Evolutionary conservation across 2,888 invertebrate species (phyloP), one percentile per base, ranked within the genome.

Genomic region (Andricus quercusramuli): DNA sequence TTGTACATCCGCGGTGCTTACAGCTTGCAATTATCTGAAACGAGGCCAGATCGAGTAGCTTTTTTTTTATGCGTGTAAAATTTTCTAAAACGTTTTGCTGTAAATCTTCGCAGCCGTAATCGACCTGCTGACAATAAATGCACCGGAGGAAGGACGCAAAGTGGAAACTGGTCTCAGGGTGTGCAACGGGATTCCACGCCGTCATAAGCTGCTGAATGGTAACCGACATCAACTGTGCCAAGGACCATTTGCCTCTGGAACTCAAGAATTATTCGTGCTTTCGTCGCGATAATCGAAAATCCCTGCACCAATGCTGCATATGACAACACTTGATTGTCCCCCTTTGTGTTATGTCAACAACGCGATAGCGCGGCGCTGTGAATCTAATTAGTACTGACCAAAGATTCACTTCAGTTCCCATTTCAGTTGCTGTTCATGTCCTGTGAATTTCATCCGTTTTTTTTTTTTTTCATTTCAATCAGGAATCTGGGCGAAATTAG

Each of bases 161-260:
- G 41, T 41, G 67, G n/a, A 41, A 67, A 67, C 67, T 67, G 67
- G 67, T 67, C n/a, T 67, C n/a, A 37, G 67, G 67, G 67, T 67
- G 67, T 67, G 37, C n/a, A 67, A 67, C 67, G 67, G 67, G 67
- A 67, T 67, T 67, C 51, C 51, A 51, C 51, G 17, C 47, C 51
- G 51, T 20, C 29, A 20, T 51, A 51, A 29, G 15, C 62, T 25
- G 25, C 62, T 25, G 25, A 25, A 62, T 62, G 62, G 62, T 62
- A 62, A 62, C 62, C 15, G 15, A 62, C 15, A 70, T 70, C 51
- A 51, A 70, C n/a, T 51, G 56, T 70, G 70, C 51, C 47, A 70
- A 56, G 70, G 70, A 32, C 29, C 29, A 70, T 29, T 25, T 47
- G 25, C 22, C 44, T 70, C 25, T 51, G 29, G n/a, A 67, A n/a